Percentiles rank a stretch among this genome's conserved stretches.
Evolutionary conservation across 2,113 vertebrate genomes (phyloP).

Genomic region (Pangasianodon gigas): DNA sequence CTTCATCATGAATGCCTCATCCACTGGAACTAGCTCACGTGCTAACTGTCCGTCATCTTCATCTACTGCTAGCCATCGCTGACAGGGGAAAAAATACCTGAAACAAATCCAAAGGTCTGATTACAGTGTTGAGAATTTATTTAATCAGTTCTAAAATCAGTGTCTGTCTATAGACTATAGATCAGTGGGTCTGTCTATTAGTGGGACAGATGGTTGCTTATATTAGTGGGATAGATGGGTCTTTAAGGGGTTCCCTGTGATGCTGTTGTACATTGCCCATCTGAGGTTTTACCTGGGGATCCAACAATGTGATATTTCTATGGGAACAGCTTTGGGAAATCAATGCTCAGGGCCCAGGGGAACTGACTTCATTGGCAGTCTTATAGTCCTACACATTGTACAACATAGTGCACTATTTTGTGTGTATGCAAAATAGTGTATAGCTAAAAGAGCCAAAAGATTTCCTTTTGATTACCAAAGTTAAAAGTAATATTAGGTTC

Average conservation of each 20-base stretch:
- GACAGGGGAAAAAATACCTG: conserved; percentile 96
- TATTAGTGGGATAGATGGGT: not conserved
- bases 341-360: not conserved
- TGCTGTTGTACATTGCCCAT: not conserved
- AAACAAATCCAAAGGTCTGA: conserved; percentile 9
- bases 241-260: not conserved
- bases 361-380: not conserved
- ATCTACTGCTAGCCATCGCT: conserved; percentile 91
- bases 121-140: not conserved
- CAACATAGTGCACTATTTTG: not conserved
- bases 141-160: too few species aligned
- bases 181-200: not conserved
- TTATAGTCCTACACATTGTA: not conserved
- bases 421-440: not conserved
- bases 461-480: not conserved
- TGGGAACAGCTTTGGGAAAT: not conserved
- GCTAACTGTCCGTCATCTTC: conserved; percentile 94
- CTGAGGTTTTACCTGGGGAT: not conserved
- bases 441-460: not conserved
- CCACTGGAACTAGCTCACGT: conserved; percentile 91
- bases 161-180: not conserved
- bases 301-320: not conserved
- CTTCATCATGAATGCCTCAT: conserved; percentile 91
- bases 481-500: not conserved
- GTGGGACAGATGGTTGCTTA: not conserved